Conservation (phyloP, 1,140 invertebrate species). For the Holotrichia oblita region DNA sequence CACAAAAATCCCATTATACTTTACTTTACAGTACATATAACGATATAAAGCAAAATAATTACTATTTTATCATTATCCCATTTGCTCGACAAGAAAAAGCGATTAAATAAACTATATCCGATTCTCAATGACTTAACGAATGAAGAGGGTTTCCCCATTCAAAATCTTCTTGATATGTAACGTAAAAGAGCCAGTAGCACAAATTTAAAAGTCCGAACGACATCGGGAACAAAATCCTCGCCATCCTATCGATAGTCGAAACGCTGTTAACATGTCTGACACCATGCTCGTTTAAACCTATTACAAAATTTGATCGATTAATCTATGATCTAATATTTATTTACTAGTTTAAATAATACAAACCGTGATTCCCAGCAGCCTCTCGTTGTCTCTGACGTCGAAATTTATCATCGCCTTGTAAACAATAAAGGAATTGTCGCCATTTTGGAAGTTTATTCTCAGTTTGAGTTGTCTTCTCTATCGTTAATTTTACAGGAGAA, state of each 20-base stretch:
- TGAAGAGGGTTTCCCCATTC: slow-evolving; percentile 72
- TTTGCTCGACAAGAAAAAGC: too few species aligned
- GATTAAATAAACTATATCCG: too few species aligned
- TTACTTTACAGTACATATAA: too few species aligned
- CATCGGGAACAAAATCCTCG: slow-evolving; percentile 85
- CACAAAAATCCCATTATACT: too few species aligned
- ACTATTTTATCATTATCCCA: too few species aligned
- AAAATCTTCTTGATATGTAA: slow-evolving; percentile 75
- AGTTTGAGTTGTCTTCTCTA: slow-evolving; percentile 85
- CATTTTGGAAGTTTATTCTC: slow-evolving; percentile 77
- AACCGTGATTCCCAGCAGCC: slow-evolving; percentile 64
- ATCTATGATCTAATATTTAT: too few species aligned
- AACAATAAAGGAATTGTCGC: slow-evolving; percentile 81
- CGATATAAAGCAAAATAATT: too few species aligned
- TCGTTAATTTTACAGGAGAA: slow-evolving; percentile 67
- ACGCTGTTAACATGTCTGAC: slow-evolving; percentile 85
- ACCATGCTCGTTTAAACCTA: slow-evolving; percentile 55
- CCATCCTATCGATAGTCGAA: slow-evolving; percentile 85
- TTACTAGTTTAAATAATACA: too few species aligned
- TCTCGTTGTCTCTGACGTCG: slow-evolving; percentile 77
- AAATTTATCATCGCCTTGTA: slow-evolving; percentile 81
- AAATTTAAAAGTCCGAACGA: slow-evolving; percentile 87
- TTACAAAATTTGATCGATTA: too few species aligned
- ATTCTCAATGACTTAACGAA: slow-evolving; percentile 53
- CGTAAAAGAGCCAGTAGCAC: slow-evolving; percentile 88